Evolutionary conservation across 2,113 vertebrate genomes (phyloP), one percentile per base, ranked within the genome.

Genomic region (Arenaria interpres): DNA sequence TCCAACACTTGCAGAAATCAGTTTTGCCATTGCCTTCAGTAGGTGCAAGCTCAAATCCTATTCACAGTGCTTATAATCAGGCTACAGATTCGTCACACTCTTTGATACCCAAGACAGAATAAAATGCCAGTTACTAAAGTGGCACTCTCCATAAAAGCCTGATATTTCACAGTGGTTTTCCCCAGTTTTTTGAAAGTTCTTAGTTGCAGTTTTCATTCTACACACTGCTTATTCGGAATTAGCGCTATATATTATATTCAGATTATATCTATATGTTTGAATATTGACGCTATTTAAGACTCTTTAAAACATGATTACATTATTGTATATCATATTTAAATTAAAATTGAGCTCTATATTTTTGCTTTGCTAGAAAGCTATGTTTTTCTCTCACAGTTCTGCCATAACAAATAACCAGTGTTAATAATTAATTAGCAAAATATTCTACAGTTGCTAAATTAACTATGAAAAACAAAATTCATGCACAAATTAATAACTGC

Each of bases 371-470:
- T 53, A 93, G 77, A 96, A 89, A 93, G 71, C 39, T 73, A 71
- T 90, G 62, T 64, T 93, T 94, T 95, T 63, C 77, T 66, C 53
- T 94, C 69, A 71, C 83, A 85, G 53, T 89, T 91, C 89, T 93
- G 33, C 85, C 78, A 83, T 91, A 78, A 94, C 53, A 95, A 95
- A 96, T 89, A 93, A 93, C 87, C 50, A 97, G 45, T 82, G 89
- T 83, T 93, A 96, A 93, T 85, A 95, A 96, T 96, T 94, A 96
- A 97, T 95, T 96, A 96, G 66, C 77, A 94, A 96, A 97, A 95
- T 88, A 97, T 85, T 94, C 89, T 85, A 78, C 80, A 96, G 84
- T 97, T 94, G 91, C 87, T 96, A 91, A 89, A 95, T 91, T 96
- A 94, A 91, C 71, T 82, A 93, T 14, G 63, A 78, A 91, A 95